A percentile compares a stretch with the other conserved stretches of the same genome.
Conservation (phyloP, 2,888 invertebrate genomes). For the Cloeon dipterum region DNA sequence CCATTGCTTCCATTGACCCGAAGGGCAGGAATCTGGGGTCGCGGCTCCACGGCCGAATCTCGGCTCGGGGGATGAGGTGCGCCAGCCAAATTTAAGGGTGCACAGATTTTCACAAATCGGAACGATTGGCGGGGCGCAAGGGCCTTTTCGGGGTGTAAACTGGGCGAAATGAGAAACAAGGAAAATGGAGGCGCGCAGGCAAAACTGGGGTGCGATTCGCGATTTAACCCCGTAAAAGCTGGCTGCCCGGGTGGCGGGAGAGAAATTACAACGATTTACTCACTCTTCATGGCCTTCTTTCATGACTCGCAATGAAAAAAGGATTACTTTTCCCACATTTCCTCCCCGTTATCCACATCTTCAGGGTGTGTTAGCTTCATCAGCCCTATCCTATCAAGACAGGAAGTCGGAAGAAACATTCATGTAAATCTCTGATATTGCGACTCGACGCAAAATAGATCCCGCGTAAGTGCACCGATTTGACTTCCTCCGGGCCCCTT, state of each 20-base stretch:
- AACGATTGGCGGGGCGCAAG: no score
- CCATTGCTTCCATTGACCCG: no score
- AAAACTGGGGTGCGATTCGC: slow-evolving; percentile 4
- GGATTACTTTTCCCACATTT: slow-evolving; percentile 63
- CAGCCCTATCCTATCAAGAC: slow-evolving; percentile 9
- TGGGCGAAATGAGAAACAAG: slow-evolving; percentile 6
- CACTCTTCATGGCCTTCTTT: slow-evolving; percentile 81
- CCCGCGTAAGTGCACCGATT: background rate
- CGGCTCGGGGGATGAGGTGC: no score
- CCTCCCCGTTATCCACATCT: slow-evolving; percentile 64
- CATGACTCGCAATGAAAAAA: slow-evolving; percentile 68
- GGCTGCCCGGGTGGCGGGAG: background rate
- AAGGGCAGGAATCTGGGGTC: no score
- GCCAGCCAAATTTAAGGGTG: no score
- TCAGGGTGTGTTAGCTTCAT: slow-evolving; percentile 32
- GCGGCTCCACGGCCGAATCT: no score
- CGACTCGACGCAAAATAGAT: slow-evolving; percentile 4
- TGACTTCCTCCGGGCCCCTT: no score
- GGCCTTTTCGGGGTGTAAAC: no score
- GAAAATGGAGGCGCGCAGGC: slow-evolving; percentile 9
- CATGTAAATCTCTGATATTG: slow-evolving; percentile 4
- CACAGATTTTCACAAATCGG: no score
- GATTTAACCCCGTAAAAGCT: background rate
- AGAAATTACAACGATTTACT: slow-evolving; percentile 23
- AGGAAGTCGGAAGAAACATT: slow-evolving; percentile 8